phyloP scores from a whole-genome alignment of 92 coral and sea anemone genomes.

The Porites cylindrica region DNA sequence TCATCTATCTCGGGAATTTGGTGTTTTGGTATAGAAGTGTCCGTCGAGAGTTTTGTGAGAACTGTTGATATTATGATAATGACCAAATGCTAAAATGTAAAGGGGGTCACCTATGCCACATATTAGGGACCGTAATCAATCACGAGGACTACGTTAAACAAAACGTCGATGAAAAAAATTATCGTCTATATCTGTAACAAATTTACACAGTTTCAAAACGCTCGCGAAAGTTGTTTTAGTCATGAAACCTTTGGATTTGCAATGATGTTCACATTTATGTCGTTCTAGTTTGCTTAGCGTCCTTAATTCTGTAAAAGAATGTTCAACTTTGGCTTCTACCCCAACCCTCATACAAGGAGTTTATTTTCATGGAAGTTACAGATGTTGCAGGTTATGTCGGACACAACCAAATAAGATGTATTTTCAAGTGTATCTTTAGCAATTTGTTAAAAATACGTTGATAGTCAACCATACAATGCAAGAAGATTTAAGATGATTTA shows the following conservation, averaged over 20 bases:
- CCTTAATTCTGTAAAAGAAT: neutral
- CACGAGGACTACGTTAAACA: slow-evolving; percentile 4
- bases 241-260: slow-evolving; percentile 2
- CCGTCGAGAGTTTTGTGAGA: neutral
- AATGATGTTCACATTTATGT: slow-evolving; percentile 1
- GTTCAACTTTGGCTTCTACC: neutral
- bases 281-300: slow-evolving; percentile 7
- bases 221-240: slow-evolving; percentile 6
- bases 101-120: slow-evolving; percentile 6
- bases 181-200: slow-evolving; percentile 4
- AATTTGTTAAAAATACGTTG: too few species aligned
- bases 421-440: neutral
- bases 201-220: slow-evolving; percentile 6
- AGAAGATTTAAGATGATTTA: neutral
- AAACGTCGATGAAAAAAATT: neutral
- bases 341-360: neutral
- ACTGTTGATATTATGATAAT: slow-evolving; percentile 7
- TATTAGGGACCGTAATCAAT: slow-evolving; percentile 3
- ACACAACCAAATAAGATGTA: neutral
- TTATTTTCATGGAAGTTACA: slow-evolving; percentile 2
- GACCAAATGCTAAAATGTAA: slow-evolving; percentile 8
- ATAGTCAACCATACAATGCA: neutral
- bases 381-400: neutral
- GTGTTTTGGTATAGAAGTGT: slow-evolving; percentile 16
- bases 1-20: slow-evolving; percentile 12